Conservation (phyloP, 2,888 invertebrate genomes). For the Dynastes tityus region DNA sequence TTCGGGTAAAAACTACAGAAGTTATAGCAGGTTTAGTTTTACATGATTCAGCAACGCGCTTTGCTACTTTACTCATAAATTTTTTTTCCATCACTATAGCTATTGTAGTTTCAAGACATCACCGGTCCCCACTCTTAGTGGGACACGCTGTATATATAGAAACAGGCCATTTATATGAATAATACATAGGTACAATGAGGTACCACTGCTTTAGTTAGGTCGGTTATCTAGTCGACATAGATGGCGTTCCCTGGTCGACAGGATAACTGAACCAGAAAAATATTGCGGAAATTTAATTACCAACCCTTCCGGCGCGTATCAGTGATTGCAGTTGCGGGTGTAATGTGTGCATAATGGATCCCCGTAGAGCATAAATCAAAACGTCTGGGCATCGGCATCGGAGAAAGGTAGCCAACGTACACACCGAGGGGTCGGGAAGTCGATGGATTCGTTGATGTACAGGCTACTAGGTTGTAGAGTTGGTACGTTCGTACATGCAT, state of each 20-base stretch:
- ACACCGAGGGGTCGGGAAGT: slow-evolving; percentile 25
- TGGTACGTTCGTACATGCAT: neutral
- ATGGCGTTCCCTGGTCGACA: slow-evolving; percentile 38
- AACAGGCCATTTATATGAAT: too few relatives aligned
- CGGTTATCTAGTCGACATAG: neutral
- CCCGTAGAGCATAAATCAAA: slow-evolving; percentile 61
- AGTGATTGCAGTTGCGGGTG: slow-evolving; percentile 58
- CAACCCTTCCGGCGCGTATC: slow-evolving; percentile 57
- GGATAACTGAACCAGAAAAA: slow-evolving; percentile 38
- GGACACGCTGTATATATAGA: too few relatives aligned
- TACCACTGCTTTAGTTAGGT: neutral
- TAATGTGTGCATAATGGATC: slow-evolving; percentile 61
- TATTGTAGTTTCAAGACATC: too few relatives aligned
- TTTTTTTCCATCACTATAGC: too few relatives aligned
- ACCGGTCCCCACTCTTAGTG: too few relatives aligned
- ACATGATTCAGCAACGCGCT: too few relatives aligned
- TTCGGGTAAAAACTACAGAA: too few relatives aligned
- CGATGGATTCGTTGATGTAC: neutral
- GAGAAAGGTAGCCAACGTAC: slow-evolving; percentile 30
- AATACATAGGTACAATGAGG: too few relatives aligned
- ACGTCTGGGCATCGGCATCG: slow-evolving; percentile 53
- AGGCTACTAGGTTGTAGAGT: neutral
- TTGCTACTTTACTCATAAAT: too few relatives aligned
- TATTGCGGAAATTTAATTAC: slow-evolving; percentile 57
- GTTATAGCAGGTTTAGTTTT: too few relatives aligned